Evolutionary conservation across 1,140 invertebrate species (phyloP).

Genomic region (Pogonomyrmex barbatus): DNA sequence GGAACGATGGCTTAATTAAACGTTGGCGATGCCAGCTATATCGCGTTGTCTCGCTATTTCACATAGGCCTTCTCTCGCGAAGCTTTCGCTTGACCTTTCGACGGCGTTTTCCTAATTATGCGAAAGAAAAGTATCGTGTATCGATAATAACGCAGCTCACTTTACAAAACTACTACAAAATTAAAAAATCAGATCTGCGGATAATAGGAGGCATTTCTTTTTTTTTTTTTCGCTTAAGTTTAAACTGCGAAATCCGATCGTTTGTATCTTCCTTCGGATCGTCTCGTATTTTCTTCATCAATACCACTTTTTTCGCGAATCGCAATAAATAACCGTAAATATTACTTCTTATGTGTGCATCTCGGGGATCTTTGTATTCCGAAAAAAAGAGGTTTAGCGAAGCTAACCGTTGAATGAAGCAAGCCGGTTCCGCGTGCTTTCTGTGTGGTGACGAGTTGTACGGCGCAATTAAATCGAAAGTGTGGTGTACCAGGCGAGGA

Average conservation of each 20-base stretch:
- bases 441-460: constrained; percentile 63
- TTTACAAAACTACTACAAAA: background rate
- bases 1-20: constrained; percentile 75
- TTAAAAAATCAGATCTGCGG: constrained; percentile 14
- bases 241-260: background rate
- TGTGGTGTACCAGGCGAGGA: constrained; percentile 24
- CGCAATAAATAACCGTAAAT: constrained; percentile 35
- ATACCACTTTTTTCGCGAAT: background rate
- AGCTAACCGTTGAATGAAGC: constrained; percentile 29
- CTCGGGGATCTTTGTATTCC: background rate
- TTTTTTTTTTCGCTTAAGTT: background rate
- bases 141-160: constrained; percentile 24
- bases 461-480: constrained; percentile 72
- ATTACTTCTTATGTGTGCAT: constrained; percentile 19
- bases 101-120: constrained; percentile 13
- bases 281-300: background rate
- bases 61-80: constrained; percentile 31
- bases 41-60: constrained; percentile 52
- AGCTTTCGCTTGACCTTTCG: constrained; percentile 24
- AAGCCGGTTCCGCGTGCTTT: constrained; percentile 41
- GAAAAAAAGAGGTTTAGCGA: constrained; percentile 1
- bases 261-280: background rate
- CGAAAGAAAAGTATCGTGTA: background rate
- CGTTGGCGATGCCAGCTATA: constrained; percentile 43
- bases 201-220: background rate